Evolutionary conservation across 1,140 invertebrate genomes (phyloP).

Genomic region (Aporrectodea caliginosa): DNA sequence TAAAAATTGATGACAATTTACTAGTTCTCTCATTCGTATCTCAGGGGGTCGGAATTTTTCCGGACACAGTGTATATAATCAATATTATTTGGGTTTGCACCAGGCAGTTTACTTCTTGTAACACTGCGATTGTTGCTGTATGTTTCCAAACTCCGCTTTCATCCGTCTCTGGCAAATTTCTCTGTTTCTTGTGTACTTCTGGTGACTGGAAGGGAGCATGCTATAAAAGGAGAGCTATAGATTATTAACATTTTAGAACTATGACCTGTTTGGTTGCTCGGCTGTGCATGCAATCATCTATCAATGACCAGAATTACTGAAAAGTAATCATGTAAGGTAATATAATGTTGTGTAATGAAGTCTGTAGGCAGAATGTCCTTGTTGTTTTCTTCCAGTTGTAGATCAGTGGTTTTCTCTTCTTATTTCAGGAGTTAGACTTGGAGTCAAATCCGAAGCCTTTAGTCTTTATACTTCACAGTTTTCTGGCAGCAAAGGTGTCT

Average conservation of each 20-base stretch:
- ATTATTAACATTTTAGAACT: neutral
- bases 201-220: too few species aligned
- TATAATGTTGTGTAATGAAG: neutral
- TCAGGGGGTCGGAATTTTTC: too few species aligned
- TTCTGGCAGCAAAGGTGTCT: slow-evolving; percentile 93
- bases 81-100: too few species aligned
- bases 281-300: slow-evolving; percentile 1
- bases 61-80: too few species aligned
- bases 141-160: too few species aligned
- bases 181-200: too few species aligned
- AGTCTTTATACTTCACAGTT: slow-evolving; percentile 96
- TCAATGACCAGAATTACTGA: neutral
- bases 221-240: neutral
- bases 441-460: slow-evolving; percentile 94
- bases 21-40: too few species aligned
- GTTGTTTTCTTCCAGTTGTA: slow-evolving; percentile 1
- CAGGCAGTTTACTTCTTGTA: too few species aligned
- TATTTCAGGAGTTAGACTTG: slow-evolving; percentile 82
- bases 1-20: too few species aligned
- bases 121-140: too few species aligned
- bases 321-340: neutral
- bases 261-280: slow-evolving; percentile 34
- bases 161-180: too few species aligned
- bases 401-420: slow-evolving; percentile 29
- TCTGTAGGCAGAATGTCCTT: neutral